These are phyloP conservation scores for Mythimna ferrago DNA, from an alignment of 2,888 invertebrate species.

Conservation along the genomic window DNA sequence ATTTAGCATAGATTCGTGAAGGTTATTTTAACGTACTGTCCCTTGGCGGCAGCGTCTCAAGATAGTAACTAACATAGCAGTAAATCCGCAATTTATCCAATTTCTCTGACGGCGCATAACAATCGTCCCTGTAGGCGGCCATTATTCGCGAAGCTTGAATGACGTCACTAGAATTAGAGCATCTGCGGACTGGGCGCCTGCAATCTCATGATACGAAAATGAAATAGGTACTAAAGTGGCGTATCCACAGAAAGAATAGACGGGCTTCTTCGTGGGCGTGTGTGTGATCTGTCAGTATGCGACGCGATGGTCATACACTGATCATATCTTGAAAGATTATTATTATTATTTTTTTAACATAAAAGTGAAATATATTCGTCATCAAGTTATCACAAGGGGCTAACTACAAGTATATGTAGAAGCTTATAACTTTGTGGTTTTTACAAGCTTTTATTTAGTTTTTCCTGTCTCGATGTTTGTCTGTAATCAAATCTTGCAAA, in stretches of 20 bases:
- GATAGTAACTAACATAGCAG: constrained; percentile 12
- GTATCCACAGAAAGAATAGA: not conserved
- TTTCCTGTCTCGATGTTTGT: too few relatives aligned
- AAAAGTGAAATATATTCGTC: too few relatives aligned
- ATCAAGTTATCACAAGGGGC: too few relatives aligned
- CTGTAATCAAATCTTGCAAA: too few relatives aligned
- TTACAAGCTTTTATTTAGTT: too few relatives aligned
- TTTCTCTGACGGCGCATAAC: constrained; percentile 46
- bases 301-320: not conserved
- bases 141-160: constrained; percentile 69
- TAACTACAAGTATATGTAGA: too few relatives aligned
- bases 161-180: constrained; percentile 70
- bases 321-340: not conserved
- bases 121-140: constrained; percentile 64
- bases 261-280: not conserved
- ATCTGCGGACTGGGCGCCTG: constrained; percentile 66
- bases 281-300: not conserved
- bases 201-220: constrained; percentile 72
- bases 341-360: too few relatives aligned
- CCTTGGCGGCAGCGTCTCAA: not conserved
- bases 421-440: too few relatives aligned
- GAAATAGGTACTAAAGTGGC: not conserved
- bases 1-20: too few relatives aligned
- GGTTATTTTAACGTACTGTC: too few relatives aligned
- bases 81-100: constrained; percentile 42